phyloP scores from a whole-genome alignment of 2,797 vertebrate species.

The Bradypodion pumilum region DNA sequence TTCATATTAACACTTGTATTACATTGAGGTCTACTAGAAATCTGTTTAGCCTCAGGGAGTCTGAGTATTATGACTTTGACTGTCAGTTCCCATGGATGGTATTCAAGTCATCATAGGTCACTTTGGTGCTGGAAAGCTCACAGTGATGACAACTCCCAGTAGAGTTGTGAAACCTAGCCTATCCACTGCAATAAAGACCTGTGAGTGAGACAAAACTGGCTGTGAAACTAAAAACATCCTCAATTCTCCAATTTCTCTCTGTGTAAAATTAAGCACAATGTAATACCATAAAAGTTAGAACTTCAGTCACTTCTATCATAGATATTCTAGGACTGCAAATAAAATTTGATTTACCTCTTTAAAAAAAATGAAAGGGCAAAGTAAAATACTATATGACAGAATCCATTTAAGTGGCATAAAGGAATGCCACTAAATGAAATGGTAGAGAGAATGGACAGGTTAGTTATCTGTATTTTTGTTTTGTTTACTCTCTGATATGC shows the following conservation, averaged over 20 bases:
- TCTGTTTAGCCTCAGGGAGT: constrained; percentile 15
- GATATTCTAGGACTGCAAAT: neutral
- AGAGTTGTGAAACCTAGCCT: constrained; percentile 26
- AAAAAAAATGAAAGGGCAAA: neutral
- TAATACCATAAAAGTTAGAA: neutral
- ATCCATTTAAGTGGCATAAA: neutral
- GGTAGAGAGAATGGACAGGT: too few relatives aligned
- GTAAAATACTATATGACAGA: neutral
- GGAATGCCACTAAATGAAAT: neutral
- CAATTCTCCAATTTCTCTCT: neutral
- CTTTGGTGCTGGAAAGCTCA: constrained; percentile 19
- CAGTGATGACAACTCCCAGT: constrained; percentile 17
- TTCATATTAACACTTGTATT: constrained; percentile 13
- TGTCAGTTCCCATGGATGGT: constrained; percentile 4
- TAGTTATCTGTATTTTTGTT: too few relatives aligned
- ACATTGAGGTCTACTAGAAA: neutral
- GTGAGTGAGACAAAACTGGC: constrained; percentile 5
- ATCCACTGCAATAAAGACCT: neutral
- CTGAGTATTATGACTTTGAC: constrained; percentile 1
- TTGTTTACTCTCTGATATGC: too few relatives aligned
- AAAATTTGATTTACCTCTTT: neutral
- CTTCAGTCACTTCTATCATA: neutral
- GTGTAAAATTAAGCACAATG: neutral
- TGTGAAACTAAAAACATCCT: constrained; percentile 1
- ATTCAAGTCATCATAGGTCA: constrained; percentile 23